Conservation (phyloP, 2,797 vertebrate genomes). For the Pipistrellus pygmaeus region DNA sequence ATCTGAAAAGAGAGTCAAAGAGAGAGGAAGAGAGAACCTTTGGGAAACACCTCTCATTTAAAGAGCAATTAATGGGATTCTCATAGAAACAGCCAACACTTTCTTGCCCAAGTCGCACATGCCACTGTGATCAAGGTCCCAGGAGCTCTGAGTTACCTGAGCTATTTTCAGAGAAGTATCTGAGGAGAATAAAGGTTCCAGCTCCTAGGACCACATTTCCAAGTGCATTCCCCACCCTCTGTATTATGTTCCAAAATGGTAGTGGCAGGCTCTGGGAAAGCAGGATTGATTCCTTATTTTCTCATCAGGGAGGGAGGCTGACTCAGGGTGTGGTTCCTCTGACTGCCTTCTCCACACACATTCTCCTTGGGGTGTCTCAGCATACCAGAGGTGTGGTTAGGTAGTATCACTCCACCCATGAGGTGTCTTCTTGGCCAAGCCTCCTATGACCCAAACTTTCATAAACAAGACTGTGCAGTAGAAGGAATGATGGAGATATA, state of each 20-base stretch:
- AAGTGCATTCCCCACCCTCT: not conserved
- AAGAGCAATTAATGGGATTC: not conserved
- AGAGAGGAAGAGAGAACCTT: not conserved
- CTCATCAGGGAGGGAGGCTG: slow-evolving; percentile 70
- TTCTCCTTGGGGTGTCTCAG: slow-evolving; percentile 71
- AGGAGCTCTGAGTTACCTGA: not conserved
- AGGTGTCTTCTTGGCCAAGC: slow-evolving; percentile 62
- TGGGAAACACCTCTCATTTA: not conserved
- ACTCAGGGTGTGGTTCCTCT: slow-evolving; percentile 63
- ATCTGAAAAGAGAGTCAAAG: not conserved
- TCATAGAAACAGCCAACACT: not conserved
- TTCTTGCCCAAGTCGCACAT: not conserved
- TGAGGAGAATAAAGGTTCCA: not conserved
- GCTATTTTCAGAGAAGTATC: not conserved
- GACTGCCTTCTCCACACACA: slow-evolving; percentile 54
- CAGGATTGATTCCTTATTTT: slow-evolving; percentile 37
- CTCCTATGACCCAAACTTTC: slow-evolving; percentile 48
- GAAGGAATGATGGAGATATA: not conserved
- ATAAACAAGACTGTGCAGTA: not conserved
- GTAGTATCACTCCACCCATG: slow-evolving; percentile 75
- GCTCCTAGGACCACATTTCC: not conserved
- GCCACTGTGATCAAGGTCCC: not conserved
- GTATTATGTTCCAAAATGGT: not conserved
- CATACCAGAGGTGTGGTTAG: slow-evolving; percentile 73
- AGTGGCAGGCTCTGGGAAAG: slow-evolving; percentile 53